Percentiles rank a stretch among this genome's conserved stretches.
These are phyloP conservation scores for Drosophila trapezifrons DNA, from an alignment of 1,140 invertebrate species.

Conservation along the genomic window DNA sequence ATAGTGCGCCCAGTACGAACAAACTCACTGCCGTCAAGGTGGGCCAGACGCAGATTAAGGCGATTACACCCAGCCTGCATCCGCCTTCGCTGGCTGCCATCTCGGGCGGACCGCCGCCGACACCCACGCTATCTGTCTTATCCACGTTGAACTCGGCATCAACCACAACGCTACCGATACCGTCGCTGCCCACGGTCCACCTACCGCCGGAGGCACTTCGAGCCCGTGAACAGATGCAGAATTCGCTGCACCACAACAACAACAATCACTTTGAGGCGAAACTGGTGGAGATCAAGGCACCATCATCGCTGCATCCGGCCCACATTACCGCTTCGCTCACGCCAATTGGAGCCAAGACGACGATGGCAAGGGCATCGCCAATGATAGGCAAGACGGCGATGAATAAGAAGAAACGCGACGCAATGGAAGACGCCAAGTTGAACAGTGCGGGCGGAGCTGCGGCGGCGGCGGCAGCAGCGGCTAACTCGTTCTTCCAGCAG, in stretches of 20 bases:
- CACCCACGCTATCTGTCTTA: constrained; percentile 75
- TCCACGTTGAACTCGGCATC: constrained; percentile 75
- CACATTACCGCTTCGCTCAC: constrained; percentile 70
- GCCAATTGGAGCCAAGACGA: constrained; percentile 68
- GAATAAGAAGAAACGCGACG: constrained; percentile 77
- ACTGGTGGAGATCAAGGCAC: constrained; percentile 70
- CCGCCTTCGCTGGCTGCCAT: constrained; percentile 80
- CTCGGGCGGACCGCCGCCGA: constrained; percentile 70
- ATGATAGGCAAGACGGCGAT: constrained; percentile 62
- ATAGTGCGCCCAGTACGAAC: constrained; percentile 54
- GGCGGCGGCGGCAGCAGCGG: constrained; percentile 52
- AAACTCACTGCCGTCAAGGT: constrained; percentile 83
- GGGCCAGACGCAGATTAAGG: constrained; percentile 84
- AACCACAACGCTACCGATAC: constrained; percentile 66
- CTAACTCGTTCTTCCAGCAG: constrained; percentile 81
- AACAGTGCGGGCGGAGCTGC: constrained; percentile 82
- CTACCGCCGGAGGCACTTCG: constrained; percentile 70
- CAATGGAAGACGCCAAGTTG: constrained; percentile 59
- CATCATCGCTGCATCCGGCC: constrained; percentile 43
- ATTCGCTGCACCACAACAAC: constrained; percentile 72
- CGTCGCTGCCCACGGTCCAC: constrained; percentile 78
- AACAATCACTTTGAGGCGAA: constrained; percentile 76
- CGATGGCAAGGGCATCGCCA: constrained; percentile 31
- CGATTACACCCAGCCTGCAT: constrained; percentile 75
- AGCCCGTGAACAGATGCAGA: constrained; percentile 73